These are phyloP conservation scores for Dicranocentrus wangi DNA, from an alignment of 2,888 invertebrate genomes.

Conservation along the genomic window DNA sequence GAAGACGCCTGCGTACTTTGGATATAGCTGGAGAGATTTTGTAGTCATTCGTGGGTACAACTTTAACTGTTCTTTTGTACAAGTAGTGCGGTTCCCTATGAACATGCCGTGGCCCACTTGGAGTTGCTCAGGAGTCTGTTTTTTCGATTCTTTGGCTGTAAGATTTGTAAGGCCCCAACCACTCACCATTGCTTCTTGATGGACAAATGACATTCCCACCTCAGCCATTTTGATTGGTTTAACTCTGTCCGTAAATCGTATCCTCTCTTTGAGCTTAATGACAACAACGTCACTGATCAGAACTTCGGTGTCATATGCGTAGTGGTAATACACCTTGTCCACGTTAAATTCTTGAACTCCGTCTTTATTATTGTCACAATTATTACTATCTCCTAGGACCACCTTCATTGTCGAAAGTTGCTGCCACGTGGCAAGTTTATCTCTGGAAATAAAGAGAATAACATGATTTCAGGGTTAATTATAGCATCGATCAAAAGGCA, in stretches of 20 bases:
- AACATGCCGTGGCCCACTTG: conserved; percentile 45
- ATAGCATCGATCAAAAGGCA: too few species aligned
- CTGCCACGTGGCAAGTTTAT: conserved; percentile 36
- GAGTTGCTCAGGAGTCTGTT: conserved; percentile 61
- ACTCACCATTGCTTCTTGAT: conserved; percentile 26
- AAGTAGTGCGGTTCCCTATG: conserved; percentile 57
- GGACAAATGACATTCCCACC: conserved; percentile 17
- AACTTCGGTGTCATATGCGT: conserved; percentile 36
- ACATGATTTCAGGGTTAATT: too few species aligned
- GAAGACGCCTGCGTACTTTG: conserved; percentile 63
- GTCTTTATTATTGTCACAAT: conserved; percentile 46
- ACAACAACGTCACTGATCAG: conserved; percentile 49
- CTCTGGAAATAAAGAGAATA: too few species aligned
- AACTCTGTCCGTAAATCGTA: conserved; percentile 41
- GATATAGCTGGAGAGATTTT: conserved; percentile 31
- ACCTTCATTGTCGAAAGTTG: conserved; percentile 27
- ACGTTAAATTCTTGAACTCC: conserved; percentile 40
- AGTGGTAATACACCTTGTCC: conserved; percentile 55
- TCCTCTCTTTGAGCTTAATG: conserved; percentile 43
- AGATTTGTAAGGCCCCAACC: conserved; percentile 66
- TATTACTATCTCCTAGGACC: conserved; percentile 48
- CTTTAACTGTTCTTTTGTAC: conserved; percentile 25
- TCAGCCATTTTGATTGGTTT: conserved; percentile 40
- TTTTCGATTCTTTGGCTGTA: conserved; percentile 17
- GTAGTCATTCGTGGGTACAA: conserved; percentile 9